Evolutionary conservation across 2,113 vertebrate genomes (phyloP).

Genomic region (Epinephelus fuscoguttatus): DNA sequence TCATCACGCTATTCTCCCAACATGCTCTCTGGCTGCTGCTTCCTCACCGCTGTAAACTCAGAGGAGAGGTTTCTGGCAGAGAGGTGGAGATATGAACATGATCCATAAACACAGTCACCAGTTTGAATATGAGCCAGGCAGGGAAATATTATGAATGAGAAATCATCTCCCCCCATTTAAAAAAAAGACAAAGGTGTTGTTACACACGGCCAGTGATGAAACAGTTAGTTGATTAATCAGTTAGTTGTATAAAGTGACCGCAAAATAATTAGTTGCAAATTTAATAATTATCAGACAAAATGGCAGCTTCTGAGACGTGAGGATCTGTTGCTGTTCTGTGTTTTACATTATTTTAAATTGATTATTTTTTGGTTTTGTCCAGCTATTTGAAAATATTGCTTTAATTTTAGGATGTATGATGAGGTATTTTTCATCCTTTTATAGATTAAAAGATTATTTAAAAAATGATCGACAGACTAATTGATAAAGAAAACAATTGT

Average conservation of each 20-base stretch:
- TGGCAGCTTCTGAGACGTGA: too few species aligned
- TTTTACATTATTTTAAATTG: too few species aligned
- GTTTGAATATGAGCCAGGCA: not conserved
- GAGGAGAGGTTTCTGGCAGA: not conserved
- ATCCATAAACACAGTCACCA: not conserved
- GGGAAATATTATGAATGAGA: not conserved
- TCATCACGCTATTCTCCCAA: constrained; percentile 26
- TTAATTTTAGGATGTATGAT: not conserved
- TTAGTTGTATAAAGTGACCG: too few species aligned
- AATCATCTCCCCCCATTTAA: not conserved
- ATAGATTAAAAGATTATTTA: not conserved
- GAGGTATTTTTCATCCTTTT: not conserved
- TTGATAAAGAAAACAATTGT: not conserved
- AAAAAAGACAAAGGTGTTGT: too few species aligned
- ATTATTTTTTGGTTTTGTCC: not conserved
- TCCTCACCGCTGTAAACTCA: not conserved
- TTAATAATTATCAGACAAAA: too few species aligned
- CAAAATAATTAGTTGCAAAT: too few species aligned
- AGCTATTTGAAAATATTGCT: not conserved
- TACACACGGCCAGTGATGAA: too few species aligned
- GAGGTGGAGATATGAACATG: not conserved
- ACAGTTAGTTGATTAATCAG: too few species aligned
- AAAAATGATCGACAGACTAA: not conserved
- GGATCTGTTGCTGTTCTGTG: too few species aligned
- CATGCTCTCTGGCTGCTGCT: constrained; percentile 27